Evolutionary conservation across 2,797 vertebrate species (phyloP).

Genomic region (Danio aesculapii): DNA sequence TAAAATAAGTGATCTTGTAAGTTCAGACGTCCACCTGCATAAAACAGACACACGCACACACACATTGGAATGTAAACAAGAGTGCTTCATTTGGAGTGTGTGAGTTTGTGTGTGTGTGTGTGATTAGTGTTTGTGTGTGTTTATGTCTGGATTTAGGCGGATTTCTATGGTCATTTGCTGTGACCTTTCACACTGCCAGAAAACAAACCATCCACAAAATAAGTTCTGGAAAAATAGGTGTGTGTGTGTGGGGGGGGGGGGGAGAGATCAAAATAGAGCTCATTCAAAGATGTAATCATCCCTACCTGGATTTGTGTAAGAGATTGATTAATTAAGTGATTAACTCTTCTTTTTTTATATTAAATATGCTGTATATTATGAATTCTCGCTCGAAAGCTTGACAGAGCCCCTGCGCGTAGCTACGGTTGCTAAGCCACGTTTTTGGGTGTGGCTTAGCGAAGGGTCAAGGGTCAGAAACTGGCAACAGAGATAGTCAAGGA

Average conservation of each 20-base stretch:
- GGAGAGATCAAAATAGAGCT: slow-evolving; percentile 17
- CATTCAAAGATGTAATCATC: slow-evolving; percentile 16
- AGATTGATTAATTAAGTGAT: too few species aligned
- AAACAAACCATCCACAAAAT: not conserved
- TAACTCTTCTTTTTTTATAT: too few species aligned
- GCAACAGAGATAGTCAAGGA: too few species aligned
- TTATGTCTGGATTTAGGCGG: slow-evolving; percentile 12
- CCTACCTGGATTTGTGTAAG: slow-evolving; percentile 17
- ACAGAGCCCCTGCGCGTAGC: too few species aligned
- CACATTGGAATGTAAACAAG: slow-evolving; percentile 49
- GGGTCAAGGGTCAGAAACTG: too few species aligned
- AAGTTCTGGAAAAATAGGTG: slow-evolving; percentile 3
- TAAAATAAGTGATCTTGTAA: slow-evolving; percentile 45
- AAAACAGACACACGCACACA: slow-evolving; percentile 46
- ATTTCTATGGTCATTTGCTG: slow-evolving; percentile 20
- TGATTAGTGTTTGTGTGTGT: slow-evolving; percentile 27
- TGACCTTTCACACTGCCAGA: slow-evolving; percentile 28
- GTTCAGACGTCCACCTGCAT: slow-evolving; percentile 30
- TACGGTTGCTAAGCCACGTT: too few species aligned
- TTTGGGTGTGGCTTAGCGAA: too few species aligned
- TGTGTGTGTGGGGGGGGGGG: not conserved
- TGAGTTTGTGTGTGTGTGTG: slow-evolving; percentile 45
- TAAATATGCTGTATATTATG: too few species aligned
- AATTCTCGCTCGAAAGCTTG: too few species aligned
- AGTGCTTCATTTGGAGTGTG: slow-evolving; percentile 6